phyloP scores from a whole-genome alignment of 1,140 invertebrate genomes.

The Paramacrobiotus metropolitanus region DNA sequence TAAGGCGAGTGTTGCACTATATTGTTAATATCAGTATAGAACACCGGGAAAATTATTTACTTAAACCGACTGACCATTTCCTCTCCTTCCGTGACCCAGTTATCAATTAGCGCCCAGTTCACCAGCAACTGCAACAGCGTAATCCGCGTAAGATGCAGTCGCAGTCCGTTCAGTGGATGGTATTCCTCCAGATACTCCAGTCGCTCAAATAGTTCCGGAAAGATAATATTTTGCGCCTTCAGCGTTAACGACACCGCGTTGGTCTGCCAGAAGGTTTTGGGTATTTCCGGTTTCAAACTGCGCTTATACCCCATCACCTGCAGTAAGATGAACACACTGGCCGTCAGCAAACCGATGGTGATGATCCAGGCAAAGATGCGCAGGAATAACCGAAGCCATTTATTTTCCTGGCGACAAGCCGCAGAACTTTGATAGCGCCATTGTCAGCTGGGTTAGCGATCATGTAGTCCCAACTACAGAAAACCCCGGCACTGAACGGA shows the following conservation, averaged over 20 bases:
- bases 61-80: slow-evolving; percentile 3
- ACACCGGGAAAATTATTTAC: no score
- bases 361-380: slow-evolving; percentile 1
- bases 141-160: background rate
- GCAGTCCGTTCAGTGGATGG: background rate
- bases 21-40: no score
- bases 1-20: no score
- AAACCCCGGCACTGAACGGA: background rate
- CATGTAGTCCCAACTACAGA: slow-evolving; percentile 4
- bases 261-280: background rate
- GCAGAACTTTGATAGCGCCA: background rate
- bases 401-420: background rate
- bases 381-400: background rate
- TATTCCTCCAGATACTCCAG: background rate
- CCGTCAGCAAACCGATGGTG: background rate
- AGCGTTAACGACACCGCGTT: background rate
- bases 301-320: background rate
- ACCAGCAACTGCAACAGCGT: background rate
- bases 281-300: background rate
- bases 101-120: background rate
- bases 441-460: background rate
- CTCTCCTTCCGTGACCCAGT: background rate
- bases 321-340: background rate
- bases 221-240: background rate
- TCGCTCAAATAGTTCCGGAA: background rate